phyloP scores from a whole-genome alignment of 2,113 vertebrate genomes.

The Elephas maximus region DNA sequence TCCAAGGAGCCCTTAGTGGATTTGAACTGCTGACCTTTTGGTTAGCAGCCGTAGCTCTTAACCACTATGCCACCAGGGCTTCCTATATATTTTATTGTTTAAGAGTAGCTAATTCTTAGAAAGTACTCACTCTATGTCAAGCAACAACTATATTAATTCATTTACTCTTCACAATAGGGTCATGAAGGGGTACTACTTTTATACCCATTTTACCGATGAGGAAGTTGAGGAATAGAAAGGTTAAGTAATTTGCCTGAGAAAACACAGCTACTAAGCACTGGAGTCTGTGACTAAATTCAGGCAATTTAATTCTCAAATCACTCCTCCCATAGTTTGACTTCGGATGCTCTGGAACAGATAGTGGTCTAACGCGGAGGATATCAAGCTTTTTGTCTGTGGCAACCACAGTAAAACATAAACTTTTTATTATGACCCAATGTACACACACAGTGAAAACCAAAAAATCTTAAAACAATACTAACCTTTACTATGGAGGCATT shows the following conservation, averaged over 20 bases:
- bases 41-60: too few relatives aligned
- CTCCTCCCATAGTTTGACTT: not conserved
- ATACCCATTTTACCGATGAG: not conserved
- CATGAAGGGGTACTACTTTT: not conserved
- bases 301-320: not conserved
- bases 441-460: not conserved
- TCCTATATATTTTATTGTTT: not conserved
- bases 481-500: not conserved
- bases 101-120: not conserved
- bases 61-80: too few relatives aligned
- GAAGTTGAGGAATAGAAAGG: not conserved
- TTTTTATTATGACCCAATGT: not conserved
- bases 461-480: slow-evolving; percentile 7
- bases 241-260: slow-evolving; percentile 14
- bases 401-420: not conserved
- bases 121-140: not conserved
- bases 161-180: not conserved
- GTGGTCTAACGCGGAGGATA: not conserved
- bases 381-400: not conserved
- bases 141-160: not conserved
- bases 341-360: not conserved
- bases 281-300: not conserved
- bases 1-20: too few relatives aligned
- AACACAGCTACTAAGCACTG: not conserved
- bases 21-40: too few relatives aligned